phyloP scores from a whole-genome alignment of 2,888 invertebrate species.

The Lasioglossum lativentre region DNA sequence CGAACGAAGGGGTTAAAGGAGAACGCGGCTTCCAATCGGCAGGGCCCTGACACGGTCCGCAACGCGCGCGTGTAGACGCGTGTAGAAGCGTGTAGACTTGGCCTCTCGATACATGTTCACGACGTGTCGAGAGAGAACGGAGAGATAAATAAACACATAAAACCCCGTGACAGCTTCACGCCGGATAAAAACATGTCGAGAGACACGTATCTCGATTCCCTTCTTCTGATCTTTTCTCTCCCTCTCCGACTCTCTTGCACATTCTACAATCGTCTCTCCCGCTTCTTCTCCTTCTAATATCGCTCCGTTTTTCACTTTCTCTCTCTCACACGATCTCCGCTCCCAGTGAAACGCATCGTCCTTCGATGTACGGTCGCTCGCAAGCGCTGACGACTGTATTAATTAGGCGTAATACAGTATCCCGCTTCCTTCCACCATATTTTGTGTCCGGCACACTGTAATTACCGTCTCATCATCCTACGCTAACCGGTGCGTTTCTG shows the following conservation, averaged over 20 bases:
- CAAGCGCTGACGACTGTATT: conserved; percentile 61
- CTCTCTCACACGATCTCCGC: not conserved
- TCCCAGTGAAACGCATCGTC: conserved; percentile 28
- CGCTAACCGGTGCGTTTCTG: not conserved
- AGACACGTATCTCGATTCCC: conserved; percentile 66
- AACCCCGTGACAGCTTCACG: conserved; percentile 79
- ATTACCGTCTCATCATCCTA: conserved; percentile 30
- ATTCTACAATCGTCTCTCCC: not conserved
- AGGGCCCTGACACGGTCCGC: conserved; percentile 55
- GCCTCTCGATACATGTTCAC: conserved; percentile 44
- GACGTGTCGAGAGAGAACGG: conserved; percentile 50
- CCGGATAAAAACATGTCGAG: conserved; percentile 75
- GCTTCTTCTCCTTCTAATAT: conserved; percentile 6
- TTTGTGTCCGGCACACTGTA: not conserved
- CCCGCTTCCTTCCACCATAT: conserved; percentile 34
- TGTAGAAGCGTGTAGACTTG: conserved; percentile 34
- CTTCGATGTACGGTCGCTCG: conserved; percentile 14
- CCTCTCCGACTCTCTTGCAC: conserved; percentile 1
- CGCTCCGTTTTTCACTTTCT: not conserved
- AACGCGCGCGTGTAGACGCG: conserved; percentile 44
- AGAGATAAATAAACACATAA: conserved; percentile 80
- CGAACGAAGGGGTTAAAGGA: conserved; percentile 64
- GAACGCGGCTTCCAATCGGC: conserved; percentile 64
- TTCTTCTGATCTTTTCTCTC: conserved; percentile 35
- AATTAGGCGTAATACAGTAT: conserved; percentile 55